Evolutionary conservation across 2,797 vertebrate species (phyloP).

Genomic region (Oreortyx pictus): DNA sequence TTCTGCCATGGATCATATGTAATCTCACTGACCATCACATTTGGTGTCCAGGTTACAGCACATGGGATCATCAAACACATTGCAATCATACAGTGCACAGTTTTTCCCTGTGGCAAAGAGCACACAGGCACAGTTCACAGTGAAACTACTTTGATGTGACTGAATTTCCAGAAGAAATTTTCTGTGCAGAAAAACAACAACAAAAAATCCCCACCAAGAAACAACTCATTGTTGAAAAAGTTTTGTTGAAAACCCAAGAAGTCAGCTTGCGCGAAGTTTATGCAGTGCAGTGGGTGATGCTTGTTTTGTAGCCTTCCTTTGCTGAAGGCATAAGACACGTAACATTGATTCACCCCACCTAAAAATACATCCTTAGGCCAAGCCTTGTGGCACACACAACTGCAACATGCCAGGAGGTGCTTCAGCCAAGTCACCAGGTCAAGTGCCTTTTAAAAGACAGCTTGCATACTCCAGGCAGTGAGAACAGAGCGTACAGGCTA

Average conservation of each 20-base stretch:
- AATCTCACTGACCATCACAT: neutral
- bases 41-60: neutral
- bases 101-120: neutral
- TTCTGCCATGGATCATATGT: accelerated
- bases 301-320: neutral
- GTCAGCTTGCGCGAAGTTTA: neutral
- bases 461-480: neutral
- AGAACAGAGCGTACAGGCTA: slow-evolving; percentile 54
- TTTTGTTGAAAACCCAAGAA: neutral
- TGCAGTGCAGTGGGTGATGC: neutral
- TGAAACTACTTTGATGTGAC: neutral
- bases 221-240: too few species aligned
- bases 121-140: neutral
- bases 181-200: neutral
- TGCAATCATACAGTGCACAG: neutral
- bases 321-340: neutral
- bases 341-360: neutral
- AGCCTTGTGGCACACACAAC: neutral
- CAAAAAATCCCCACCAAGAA: too few species aligned
- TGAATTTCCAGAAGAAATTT: neutral
- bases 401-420: neutral
- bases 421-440: neutral
- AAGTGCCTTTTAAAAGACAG: slow-evolving; percentile 10
- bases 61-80: accelerated
- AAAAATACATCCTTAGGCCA: neutral